Evolutionary conservation across 1,140 invertebrate species (phyloP).

Genomic region (Caerostris extrusa): DNA sequence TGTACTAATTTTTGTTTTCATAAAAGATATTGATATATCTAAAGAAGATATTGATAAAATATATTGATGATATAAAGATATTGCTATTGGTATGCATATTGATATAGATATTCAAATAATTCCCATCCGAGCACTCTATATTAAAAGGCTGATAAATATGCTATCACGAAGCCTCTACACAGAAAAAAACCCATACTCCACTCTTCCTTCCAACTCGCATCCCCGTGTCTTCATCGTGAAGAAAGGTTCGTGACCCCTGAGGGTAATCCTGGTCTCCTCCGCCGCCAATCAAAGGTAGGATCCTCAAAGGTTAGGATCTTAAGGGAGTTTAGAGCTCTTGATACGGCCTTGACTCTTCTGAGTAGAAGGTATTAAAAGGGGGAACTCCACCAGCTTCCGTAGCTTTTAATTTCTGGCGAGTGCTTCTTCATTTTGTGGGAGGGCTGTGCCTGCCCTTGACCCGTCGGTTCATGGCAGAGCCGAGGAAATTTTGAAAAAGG

Average conservation of each 20-base stretch:
- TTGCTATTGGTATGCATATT: too few relatives aligned
- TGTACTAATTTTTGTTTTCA: too few relatives aligned
- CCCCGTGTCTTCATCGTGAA: conserved; percentile 13
- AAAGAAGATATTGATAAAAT: too few relatives aligned
- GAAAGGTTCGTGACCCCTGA: neutral
- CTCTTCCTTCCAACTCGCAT: neutral
- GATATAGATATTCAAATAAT: too few relatives aligned
- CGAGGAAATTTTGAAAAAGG: neutral
- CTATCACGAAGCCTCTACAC: too few relatives aligned
- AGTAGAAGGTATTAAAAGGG: neutral
- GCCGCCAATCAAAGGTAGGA: neutral
- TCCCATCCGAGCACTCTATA: too few relatives aligned
- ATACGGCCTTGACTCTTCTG: neutral
- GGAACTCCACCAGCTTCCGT: neutral
- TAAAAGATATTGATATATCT: too few relatives aligned
- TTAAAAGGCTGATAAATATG: too few relatives aligned
- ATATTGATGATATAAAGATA: too few relatives aligned
- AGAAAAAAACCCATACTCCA: neutral
- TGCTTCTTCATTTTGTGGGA: neutral
- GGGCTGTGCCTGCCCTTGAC: neutral
- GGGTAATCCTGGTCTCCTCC: neutral
- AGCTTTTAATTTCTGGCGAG: conserved; percentile 6
- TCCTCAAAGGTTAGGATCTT: conserved; percentile 3
- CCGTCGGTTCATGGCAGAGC: neutral
- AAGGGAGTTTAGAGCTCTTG: conserved; percentile 4